Evolutionary conservation across 2,888 invertebrate species (phyloP), one percentile per base, ranked within the genome.

Genomic region (Tachina grossa): DNA sequence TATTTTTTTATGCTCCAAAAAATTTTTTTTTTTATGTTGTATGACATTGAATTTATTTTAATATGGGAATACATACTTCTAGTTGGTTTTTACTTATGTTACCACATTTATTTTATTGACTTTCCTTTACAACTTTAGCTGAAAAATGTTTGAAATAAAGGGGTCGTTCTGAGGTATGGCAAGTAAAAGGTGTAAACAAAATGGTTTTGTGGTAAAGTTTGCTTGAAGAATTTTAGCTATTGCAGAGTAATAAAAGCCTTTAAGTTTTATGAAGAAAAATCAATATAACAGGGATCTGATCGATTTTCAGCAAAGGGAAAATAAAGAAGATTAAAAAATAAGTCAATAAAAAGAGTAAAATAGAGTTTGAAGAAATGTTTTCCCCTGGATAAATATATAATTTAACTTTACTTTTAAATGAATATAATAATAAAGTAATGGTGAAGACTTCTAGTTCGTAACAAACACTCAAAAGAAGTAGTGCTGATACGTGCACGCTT

Each of bases 91-190:
- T 85, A 85, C 81, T 85, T 77, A 81, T 85, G 77, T 81, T 74
- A 63, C 77, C 84, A 81, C 77, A 81, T 85, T 85, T 74, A 85
- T 85, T 85, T 78, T 81, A 85, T 85, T 55, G 77, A 81, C 69
- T 75, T 57, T 79, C 69, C 74, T 61, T 31, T 49, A 11, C 9
- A 43, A 61, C 14, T 78, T 51, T 43, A 22, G 47, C 53, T 14
- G 31, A 6, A 9, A 10, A 41, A 14, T 39, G 39, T 75, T 69
- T 41, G 6, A 19, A 63, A 10, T 45, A 55, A 55, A 31, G 55
- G 53, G 16, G 13, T 53, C n/a, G 6, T 41, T 6, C 41, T 6
- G 19, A 16, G 16, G 4, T 10, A 43, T n/a, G 45, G n/a, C 9
- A 10, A 47, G 2, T 2, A 16, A 43, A 80, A 80, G 66, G 65